phyloP scores from a whole-genome alignment of 1,140 invertebrate species.

The Sycobia sp. region DNA sequence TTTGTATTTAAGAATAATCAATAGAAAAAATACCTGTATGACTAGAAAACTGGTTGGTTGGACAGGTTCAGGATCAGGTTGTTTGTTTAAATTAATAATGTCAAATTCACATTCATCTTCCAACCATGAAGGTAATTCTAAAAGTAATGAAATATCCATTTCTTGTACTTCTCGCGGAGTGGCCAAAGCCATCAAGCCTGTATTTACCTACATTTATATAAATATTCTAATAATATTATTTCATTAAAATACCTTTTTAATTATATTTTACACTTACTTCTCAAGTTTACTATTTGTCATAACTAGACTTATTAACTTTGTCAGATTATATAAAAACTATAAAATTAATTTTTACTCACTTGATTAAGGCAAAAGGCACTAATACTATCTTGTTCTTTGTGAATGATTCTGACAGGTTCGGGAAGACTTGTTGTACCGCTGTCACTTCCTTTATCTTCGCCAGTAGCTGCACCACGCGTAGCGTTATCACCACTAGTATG shows the following conservation, averaged over 20 bases:
- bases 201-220: slow-evolving; percentile 69
- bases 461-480: slow-evolving; percentile 51
- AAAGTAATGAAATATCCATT: slow-evolving; percentile 89
- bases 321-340: neutral
- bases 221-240: neutral
- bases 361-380: slow-evolving; percentile 95
- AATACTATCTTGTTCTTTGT: slow-evolving; percentile 98
- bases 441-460: slow-evolving; percentile 58
- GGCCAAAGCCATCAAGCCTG: slow-evolving; percentile 84
- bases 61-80: slow-evolving; percentile 71
- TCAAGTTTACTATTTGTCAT: too few relatives aligned
- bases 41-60: slow-evolving; percentile 85
- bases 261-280: neutral
- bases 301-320: neutral
- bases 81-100: slow-evolving; percentile 84
- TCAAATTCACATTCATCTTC: slow-evolving; percentile 97
- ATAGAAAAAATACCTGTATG: slow-evolving; percentile 70
- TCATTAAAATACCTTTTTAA: neutral
- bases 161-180: slow-evolving; percentile 97
- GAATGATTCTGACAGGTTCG: slow-evolving; percentile 92
- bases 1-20: slow-evolving; percentile 12
- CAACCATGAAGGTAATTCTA: slow-evolving; percentile 87
- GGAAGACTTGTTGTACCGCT: slow-evolving; percentile 64
- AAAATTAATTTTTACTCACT: slow-evolving; percentile 59
- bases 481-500: slow-evolving; percentile 51